A percentile compares a stretch with the other conserved stretches of the same genome.
These are phyloP conservation scores for Scaptodrosophila lebanonensis DNA, from an alignment of 1,140 invertebrate genomes.

Conservation along the genomic window DNA sequence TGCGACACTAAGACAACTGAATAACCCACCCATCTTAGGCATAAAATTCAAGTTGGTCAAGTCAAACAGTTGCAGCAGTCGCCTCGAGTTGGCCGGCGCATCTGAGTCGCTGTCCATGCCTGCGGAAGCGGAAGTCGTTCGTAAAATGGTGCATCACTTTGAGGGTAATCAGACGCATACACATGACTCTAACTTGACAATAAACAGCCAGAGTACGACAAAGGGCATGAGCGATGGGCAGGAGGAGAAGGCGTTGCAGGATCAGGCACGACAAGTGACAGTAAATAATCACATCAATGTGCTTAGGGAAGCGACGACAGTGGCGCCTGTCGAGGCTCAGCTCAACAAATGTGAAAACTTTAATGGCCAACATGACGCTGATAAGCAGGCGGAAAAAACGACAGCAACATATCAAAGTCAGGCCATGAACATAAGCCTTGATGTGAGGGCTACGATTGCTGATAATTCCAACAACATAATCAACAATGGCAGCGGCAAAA, in stretches of 20 bases:
- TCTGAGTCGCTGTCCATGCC: conserved; percentile 66
- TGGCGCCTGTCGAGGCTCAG: too few relatives aligned
- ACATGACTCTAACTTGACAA: conserved; percentile 43
- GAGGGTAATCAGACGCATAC: conserved; percentile 40
- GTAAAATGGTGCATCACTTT: conserved; percentile 71
- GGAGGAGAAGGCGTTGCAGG: conserved; percentile 1
- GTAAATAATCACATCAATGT: conserved; percentile 77
- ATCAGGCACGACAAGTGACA: conserved; percentile 54
- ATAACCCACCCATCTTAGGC: conserved; percentile 53
- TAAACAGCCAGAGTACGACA: conserved; percentile 53
- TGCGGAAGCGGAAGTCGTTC: conserved; percentile 56
- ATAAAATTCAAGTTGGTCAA: conserved; percentile 88
- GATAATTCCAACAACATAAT: conserved; percentile 52
- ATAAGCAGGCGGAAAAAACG: conserved; percentile 5
- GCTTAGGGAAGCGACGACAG: conserved; percentile 18
- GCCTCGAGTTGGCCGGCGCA: conserved; percentile 86
- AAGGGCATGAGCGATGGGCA: background rate
- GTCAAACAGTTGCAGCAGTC: conserved; percentile 90
- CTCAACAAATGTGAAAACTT: conserved; percentile 30
- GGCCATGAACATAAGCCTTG: conserved; percentile 65
- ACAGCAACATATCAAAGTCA: conserved; percentile 46
- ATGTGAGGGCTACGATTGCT: conserved; percentile 24
- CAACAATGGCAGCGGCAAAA: conserved; percentile 57
- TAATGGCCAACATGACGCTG: conserved; percentile 29
- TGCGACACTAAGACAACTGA: background rate